phyloP scores from a whole-genome alignment of 2,888 invertebrate species.

The Drosophila diplacantha region DNA sequence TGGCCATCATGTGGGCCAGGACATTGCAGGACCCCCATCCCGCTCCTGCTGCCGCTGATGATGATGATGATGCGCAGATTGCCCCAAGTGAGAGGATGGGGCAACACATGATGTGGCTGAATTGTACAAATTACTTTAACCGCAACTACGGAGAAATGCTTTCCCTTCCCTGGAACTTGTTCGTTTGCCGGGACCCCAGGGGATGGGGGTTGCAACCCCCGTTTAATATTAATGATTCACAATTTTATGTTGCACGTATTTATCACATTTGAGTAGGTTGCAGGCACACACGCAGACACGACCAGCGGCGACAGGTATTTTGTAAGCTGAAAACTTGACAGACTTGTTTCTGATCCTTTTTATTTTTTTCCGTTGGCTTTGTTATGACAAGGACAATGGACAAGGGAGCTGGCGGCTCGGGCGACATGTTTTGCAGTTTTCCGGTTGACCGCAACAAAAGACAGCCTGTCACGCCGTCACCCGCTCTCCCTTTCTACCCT shows the following conservation, averaged over 20 bases:
- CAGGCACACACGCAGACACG: slow-evolving; percentile 20
- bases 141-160: slow-evolving; percentile 39
- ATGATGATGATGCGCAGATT: slow-evolving; percentile 53
- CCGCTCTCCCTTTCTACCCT: neutral
- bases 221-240: slow-evolving; percentile 72
- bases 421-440: slow-evolving; percentile 75
- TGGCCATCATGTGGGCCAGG: slow-evolving; percentile 42
- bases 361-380: slow-evolving; percentile 26
- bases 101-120: slow-evolving; percentile 70
- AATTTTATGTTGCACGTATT: slow-evolving; percentile 66
- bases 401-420: slow-evolving; percentile 48
- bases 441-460: slow-evolving; percentile 77
- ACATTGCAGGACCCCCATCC: slow-evolving; percentile 27
- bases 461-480: slow-evolving; percentile 75
- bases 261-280: slow-evolving; percentile 63
- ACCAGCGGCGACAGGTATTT: slow-evolving; percentile 65
- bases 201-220: slow-evolving; percentile 45
- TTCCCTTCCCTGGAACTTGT: slow-evolving; percentile 48
- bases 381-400: slow-evolving; percentile 56
- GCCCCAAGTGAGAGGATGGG: slow-evolving; percentile 21
- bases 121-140: slow-evolving; percentile 70
- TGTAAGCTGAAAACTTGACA: slow-evolving; percentile 74
- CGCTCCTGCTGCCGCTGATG: slow-evolving; percentile 23
- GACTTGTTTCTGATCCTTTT: slow-evolving; percentile 73
- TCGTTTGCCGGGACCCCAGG: slow-evolving; percentile 57